A percentile compares a stretch with the other conserved stretches of the same genome.
Evolutionary conservation across 2,888 invertebrate species (phyloP).

Genomic region (Patella depressa): DNA sequence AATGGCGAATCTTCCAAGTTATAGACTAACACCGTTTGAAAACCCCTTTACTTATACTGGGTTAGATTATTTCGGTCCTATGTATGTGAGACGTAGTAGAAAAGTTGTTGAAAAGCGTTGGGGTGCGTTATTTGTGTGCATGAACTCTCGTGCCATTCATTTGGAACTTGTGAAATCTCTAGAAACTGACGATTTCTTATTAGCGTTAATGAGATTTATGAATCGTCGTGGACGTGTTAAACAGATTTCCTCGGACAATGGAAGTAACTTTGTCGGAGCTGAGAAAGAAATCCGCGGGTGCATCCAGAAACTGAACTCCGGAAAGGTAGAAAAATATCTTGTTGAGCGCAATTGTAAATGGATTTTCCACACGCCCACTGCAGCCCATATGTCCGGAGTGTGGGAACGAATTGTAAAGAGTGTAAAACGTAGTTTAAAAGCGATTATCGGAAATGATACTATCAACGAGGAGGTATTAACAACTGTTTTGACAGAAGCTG

Average conservation of each 20-base stretch:
- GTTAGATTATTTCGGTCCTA: not conserved
- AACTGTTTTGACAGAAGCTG: not conserved
- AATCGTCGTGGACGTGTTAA: not conserved
- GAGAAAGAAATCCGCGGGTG: constrained; percentile 2
- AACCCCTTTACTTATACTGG: not conserved
- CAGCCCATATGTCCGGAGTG: not conserved
- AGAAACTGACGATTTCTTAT: not conserved
- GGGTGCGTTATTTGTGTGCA: not conserved
- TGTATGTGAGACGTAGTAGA: not conserved
- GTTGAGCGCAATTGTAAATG: not conserved
- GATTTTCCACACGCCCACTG: not conserved
- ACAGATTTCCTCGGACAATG: not conserved
- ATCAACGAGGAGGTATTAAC: not conserved
- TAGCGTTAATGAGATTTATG: not conserved
- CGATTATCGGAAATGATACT: not conserved
- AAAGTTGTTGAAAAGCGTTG: not conserved
- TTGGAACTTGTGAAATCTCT: not conserved
- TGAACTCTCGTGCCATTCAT: not conserved
- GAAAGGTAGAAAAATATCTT: not conserved
- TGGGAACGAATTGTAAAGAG: not conserved
- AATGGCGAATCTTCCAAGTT: not conserved
- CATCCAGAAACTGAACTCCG: not conserved
- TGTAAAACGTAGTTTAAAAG: not conserved
- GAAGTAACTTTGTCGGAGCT: not conserved
- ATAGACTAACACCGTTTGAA: not conserved